These are phyloP conservation scores for Andricus quercusramuli DNA, from an alignment of 2,888 invertebrate species.

Conservation along the genomic window DNA sequence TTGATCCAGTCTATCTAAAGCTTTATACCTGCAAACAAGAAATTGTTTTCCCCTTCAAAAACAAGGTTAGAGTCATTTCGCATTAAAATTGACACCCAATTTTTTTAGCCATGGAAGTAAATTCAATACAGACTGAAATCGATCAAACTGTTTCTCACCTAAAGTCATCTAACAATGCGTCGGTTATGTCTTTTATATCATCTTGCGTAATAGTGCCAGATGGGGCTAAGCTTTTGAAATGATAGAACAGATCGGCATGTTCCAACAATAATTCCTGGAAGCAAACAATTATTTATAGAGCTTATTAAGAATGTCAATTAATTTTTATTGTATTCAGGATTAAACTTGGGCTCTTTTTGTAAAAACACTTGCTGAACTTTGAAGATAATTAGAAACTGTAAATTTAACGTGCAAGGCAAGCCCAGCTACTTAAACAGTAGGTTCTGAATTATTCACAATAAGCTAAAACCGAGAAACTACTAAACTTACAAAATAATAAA, in stretches of 20 bases:
- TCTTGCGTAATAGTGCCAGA: conserved; percentile 95
- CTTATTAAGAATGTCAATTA: too few relatives aligned
- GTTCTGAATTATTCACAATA: not conserved
- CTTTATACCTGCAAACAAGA: conserved; percentile 87
- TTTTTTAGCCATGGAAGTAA: conserved; percentile 13
- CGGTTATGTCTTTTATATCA: conserved; percentile 95
- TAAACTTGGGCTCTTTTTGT: too few relatives aligned
- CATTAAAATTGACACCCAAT: conserved; percentile 4
- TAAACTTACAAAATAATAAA: not conserved
- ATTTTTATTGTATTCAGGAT: too few relatives aligned
- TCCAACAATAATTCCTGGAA: conserved; percentile 91
- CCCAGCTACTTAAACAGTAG: not conserved
- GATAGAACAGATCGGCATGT: conserved; percentile 95
- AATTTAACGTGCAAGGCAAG: too few relatives aligned
- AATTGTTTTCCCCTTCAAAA: conserved; percentile 18
- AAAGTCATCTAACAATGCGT: conserved; percentile 94
- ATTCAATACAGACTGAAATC: conserved; percentile 3
- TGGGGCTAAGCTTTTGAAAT: conserved; percentile 93
- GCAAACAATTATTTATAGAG: not conserved
- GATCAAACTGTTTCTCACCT: conserved; percentile 80
- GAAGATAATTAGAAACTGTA: too few relatives aligned
- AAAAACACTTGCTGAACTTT: too few relatives aligned
- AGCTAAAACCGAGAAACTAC: not conserved
- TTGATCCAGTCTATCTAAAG: conserved; percentile 95
- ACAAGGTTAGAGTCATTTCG: conserved; percentile 27